Evolutionary conservation across 2,113 vertebrate genomes (phyloP).

Genomic region (Catharus minimus): DNA sequence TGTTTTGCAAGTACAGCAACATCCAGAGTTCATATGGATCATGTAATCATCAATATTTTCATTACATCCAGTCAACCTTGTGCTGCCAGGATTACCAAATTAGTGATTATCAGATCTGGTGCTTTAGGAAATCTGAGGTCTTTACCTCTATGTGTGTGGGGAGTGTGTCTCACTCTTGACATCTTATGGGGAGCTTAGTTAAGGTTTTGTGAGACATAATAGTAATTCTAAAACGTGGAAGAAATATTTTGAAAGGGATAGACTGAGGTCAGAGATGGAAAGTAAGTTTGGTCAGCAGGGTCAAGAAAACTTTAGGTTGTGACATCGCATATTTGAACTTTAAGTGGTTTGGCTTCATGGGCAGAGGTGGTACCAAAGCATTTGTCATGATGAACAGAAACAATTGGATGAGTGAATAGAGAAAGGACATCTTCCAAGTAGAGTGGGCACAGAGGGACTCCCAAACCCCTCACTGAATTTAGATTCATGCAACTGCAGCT

Average conservation of each 20-base stretch:
- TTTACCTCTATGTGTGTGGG: not conserved
- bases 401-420: not conserved
- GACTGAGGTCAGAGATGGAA: not conserved
- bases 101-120: not conserved
- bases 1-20: not conserved
- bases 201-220: not conserved
- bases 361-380: not conserved
- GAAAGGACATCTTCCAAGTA: not conserved
- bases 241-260: not conserved
- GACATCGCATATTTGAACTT: not conserved
- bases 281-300: not conserved
- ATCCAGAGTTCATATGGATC: not conserved
- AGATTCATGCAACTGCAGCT: not conserved
- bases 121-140: not conserved
- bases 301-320: not conserved
- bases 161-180: rapidly evolving
- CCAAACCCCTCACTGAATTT: rapidly evolving
- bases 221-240: not conserved
- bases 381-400: not conserved
- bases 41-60: not conserved
- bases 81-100: not conserved
- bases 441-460: not conserved
- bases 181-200: not conserved
- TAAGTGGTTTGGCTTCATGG: not conserved
- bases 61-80: not conserved